Evolutionary conservation across 2,113 vertebrate species (phyloP).

Genomic region (Ophthalmolycus amberensis): DNA sequence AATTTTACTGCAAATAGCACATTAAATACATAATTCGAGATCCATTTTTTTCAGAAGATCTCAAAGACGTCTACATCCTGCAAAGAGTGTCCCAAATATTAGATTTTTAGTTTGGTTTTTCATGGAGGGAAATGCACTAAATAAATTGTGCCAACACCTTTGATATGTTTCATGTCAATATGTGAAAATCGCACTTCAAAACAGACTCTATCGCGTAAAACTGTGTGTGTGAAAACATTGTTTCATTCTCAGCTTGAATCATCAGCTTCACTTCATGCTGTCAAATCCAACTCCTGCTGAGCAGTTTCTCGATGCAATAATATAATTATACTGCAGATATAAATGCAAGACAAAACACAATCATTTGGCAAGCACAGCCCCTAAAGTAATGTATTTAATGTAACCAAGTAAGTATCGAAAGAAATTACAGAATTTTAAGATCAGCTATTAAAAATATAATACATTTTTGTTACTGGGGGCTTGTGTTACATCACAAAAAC

Average conservation of each 20-base stretch:
- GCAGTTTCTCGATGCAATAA: conserved; percentile 1
- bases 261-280: conserved; percentile 21
- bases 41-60: background rate
- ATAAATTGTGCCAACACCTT: background rate
- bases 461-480: background rate
- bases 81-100: background rate
- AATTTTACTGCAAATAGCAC: conserved; percentile 57
- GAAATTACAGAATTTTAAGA: conserved; percentile 14
- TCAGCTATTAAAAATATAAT: background rate
- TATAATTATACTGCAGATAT: conserved; percentile 35
- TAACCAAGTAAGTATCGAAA: conserved; percentile 23
- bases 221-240: conserved; percentile 5
- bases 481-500: conserved; percentile 13
- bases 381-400: conserved; percentile 16
- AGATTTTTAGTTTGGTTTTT: conserved; percentile 7
- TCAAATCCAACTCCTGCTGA: conserved; percentile 25
- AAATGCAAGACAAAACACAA: conserved; percentile 4
- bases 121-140: background rate
- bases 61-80: conserved; percentile 6
- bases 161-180: conserved; percentile 15
- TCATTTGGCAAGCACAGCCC: background rate
- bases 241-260: conserved; percentile 29
- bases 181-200: conserved; percentile 5
- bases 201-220: background rate
- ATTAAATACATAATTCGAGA: conserved; percentile 33